These are phyloP conservation scores for Pyrrhopygopsis socrates DNA, from an alignment of 2,888 invertebrate genomes.

Conservation along the genomic window DNA sequence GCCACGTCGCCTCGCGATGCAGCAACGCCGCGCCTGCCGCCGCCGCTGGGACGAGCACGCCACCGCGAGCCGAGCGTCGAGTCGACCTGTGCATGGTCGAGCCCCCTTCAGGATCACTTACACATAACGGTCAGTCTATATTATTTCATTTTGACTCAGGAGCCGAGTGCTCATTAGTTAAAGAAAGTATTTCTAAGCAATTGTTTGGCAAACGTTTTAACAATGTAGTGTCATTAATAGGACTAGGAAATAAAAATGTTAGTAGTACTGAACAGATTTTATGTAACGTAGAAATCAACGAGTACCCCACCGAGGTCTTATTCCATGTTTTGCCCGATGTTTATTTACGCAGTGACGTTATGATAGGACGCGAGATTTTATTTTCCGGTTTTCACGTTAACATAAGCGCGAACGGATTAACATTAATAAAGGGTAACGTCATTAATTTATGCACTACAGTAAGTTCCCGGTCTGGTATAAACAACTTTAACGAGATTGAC, in stretches of 20 bases:
- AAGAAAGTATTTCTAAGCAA: slow-evolving; percentile 69
- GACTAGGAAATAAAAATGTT: slow-evolving; percentile 12
- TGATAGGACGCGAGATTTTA: slow-evolving; percentile 28
- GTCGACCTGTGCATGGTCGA: neutral
- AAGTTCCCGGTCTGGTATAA: slow-evolving; percentile 8
- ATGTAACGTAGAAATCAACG: slow-evolving; percentile 1
- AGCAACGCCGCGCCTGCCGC: neutral
- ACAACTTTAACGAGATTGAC: no score
- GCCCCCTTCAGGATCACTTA: neutral
- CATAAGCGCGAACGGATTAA: neutral
- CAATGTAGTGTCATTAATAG: slow-evolving; percentile 25
- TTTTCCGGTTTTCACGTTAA: neutral
- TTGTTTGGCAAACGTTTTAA: slow-evolving; percentile 70
- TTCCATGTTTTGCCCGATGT: slow-evolving; percentile 31
- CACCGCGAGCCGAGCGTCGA: neutral
- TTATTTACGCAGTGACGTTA: neutral
- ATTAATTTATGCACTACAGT: slow-evolving; percentile 7
- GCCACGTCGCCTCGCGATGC: neutral
- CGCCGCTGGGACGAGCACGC: neutral
- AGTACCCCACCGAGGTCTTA: neutral
- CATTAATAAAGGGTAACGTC: neutral
- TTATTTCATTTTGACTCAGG: slow-evolving; percentile 69
- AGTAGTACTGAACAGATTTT: neutral
- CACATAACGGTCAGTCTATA: slow-evolving; percentile 14
- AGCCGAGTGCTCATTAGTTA: slow-evolving; percentile 82